Evolutionary conservation across 1,140 invertebrate genomes (phyloP).

Genomic region (Drosophila murphyi): DNA sequence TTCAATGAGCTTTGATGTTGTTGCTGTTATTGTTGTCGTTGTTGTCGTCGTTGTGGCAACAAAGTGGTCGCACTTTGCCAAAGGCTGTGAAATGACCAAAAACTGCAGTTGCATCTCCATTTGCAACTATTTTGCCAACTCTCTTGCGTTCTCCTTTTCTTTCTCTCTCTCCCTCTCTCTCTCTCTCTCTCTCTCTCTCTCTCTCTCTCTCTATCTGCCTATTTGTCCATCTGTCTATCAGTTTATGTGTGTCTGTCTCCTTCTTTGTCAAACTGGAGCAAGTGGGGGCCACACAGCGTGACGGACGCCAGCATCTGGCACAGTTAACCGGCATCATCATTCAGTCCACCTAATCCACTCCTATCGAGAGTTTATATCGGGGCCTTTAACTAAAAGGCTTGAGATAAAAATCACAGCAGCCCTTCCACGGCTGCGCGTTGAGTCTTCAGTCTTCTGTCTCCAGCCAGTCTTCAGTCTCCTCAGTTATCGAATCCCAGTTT

Average conservation of each 20-base stretch:
- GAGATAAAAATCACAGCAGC: constrained; percentile 71
- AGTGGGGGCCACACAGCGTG: constrained; percentile 58
- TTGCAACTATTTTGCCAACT: constrained; percentile 10
- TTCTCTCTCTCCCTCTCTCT: background rate
- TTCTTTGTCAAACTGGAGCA: constrained; percentile 47
- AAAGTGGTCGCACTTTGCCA: constrained; percentile 33
- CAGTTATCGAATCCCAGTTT: background rate
- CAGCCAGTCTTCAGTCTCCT: background rate
- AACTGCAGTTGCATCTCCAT: constrained; percentile 46
- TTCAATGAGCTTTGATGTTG: constrained; percentile 55
- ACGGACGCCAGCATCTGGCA: constrained; percentile 34
- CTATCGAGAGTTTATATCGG: constrained; percentile 15
- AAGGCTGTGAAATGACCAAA: constrained; percentile 29
- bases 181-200: background rate
- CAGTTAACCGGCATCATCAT: constrained; percentile 43
- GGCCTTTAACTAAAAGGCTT: constrained; percentile 72
- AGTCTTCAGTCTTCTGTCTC: background rate
- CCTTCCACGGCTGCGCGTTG: constrained; percentile 37
- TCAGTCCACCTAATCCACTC: constrained; percentile 2
- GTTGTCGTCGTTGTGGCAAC: constrained; percentile 14
- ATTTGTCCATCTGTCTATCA: background rate
- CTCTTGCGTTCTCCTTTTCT: background rate
- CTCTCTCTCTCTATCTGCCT: background rate
- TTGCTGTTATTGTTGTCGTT: constrained; percentile 21
- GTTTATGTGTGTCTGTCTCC: background rate